phyloP scores from a whole-genome alignment of 64 coral and sea anemone species.

The Pachyseris speciosa region DNA sequence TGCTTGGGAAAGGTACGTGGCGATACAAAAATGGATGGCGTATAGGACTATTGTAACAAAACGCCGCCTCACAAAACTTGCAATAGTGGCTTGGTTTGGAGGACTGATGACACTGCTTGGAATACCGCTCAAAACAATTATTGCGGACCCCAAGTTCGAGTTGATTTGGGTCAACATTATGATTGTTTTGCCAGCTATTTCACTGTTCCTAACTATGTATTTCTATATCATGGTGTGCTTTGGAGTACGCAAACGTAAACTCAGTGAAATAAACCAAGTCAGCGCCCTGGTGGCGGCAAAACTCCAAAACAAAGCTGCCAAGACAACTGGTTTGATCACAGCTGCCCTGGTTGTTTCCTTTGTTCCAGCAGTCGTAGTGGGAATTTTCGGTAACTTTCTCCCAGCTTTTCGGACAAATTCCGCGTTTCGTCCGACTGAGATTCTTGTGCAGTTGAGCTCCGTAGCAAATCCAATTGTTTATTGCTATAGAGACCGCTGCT shows the following conservation, averaged over 20 bases:
- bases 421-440: not conserved
- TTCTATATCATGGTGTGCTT: not conserved
- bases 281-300: not conserved
- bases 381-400: not conserved
- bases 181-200: too few species aligned
- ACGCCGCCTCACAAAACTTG: not conserved
- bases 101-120: too few species aligned
- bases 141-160: too few species aligned
- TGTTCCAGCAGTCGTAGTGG: not conserved
- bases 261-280: too few species aligned
- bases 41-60: not conserved
- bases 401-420: not conserved
- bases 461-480: not conserved
- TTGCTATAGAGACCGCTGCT: not conserved
- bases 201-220: not conserved
- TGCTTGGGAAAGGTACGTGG: constrained; percentile 37
- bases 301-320: not conserved
- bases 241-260: not conserved
- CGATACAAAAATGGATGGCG: not conserved
- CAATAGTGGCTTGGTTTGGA: not conserved
- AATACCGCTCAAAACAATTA: not conserved
- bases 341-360: not conserved
- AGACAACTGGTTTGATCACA: not conserved
- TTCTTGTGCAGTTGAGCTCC: not conserved
- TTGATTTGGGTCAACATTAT: not conserved